Base-by-base conservation (phyloP, 2,797 vertebrate genomes). In the Synanceia verrucosa region DNA sequence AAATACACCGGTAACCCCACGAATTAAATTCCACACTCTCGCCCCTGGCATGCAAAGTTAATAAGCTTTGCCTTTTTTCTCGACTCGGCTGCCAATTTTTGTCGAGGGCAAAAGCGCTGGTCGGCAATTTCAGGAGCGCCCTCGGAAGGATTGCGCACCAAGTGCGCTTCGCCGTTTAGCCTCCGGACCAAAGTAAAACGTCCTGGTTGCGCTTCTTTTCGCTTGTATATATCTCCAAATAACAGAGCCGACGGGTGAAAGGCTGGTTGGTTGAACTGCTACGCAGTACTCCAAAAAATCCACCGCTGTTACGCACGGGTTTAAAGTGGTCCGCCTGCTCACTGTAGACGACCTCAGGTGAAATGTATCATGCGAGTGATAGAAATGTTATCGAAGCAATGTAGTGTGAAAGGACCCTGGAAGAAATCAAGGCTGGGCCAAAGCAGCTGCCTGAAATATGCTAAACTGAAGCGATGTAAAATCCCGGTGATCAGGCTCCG, bases 401-500 rank as follows among this genome's bases (percentile, higher is more conserved):
- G 58, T 33, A 63, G 78, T 77, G 76, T 80, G 56, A 56, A 65
- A 61, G 66, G 69, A 80, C 86, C 82, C 81, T 84, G 82, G 86
- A 89, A 70, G 57, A 77, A 72, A 85, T 71, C 71, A 72, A 82
- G 64, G 75, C 76, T 58, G 84, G 74, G 79, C 75, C 79, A 75
- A 55, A 82, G 76, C 63, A 78, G 81, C 76, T 79, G 81, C 78
- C 73, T 76, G 71, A 63, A 80, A 87, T 80, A 89, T 89, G 89
- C 83, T 82, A 62, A 83, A 88, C 74, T 70, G 85, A 55, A 50
- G 74, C 82, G 66, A 78, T 78, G 82, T 82, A 89, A 85, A 91
- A 92, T 93, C 93, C 93, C 76, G 84, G 86, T 47, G 89, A 81
- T 80, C 73, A 82, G 89, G 81, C 88, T 89, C 76, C 74, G 88